phyloP scores from a whole-genome alignment of 2,888 invertebrate species.

The Psococerastis gibbosa region DNA sequence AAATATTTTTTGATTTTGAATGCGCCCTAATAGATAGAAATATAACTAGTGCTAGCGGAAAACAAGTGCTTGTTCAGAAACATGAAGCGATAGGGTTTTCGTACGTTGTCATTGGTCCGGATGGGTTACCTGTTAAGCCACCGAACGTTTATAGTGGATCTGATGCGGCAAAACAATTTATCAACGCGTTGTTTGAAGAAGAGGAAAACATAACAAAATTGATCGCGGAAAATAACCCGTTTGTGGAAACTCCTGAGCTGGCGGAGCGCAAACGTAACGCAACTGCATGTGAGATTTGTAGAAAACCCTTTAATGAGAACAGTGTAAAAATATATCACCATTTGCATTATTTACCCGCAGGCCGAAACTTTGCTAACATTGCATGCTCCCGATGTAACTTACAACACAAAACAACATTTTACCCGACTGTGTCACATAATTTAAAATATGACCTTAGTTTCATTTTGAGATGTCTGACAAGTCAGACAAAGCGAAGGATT shows the following conservation, averaged over 20 bases:
- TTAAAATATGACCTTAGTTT: not conserved
- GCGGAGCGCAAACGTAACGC: not conserved
- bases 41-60: not conserved
- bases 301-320: not conserved
- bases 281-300: not conserved
- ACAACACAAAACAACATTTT: not conserved
- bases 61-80: not conserved
- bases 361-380: not conserved
- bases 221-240: not conserved
- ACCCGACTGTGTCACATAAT: not conserved
- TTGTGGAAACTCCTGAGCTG: not conserved
- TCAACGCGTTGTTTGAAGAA: not conserved
- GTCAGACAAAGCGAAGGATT: not conserved
- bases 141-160: not conserved
- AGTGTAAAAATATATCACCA: not conserved
- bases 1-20: constrained; percentile 1
- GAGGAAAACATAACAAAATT: not conserved
- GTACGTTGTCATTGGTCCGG: constrained; percentile 3
- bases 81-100: not conserved
- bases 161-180: not conserved
- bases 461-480: not conserved
- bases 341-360: not conserved
- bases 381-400: not conserved
- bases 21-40: not conserved
- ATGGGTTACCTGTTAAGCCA: not conserved